Conservation (phyloP, 2,888 invertebrate genomes). For the Apamea monoglypha region DNA sequence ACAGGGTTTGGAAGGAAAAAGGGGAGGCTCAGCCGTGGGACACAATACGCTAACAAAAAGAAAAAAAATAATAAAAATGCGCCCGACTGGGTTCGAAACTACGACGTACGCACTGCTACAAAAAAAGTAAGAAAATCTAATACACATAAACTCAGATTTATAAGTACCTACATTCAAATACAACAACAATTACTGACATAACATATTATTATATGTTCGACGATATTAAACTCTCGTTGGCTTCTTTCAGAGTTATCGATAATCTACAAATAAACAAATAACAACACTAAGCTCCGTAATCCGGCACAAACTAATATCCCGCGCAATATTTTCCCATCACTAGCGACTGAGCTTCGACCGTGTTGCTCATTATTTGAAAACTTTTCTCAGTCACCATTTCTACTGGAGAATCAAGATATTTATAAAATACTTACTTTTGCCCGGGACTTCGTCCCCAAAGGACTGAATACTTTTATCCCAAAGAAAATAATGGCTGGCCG, state of each 20-base stretch:
- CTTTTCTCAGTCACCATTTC: constrained; percentile 67
- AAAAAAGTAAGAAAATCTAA: too few species aligned
- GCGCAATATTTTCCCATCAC: constrained; percentile 50
- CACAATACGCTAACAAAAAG: too few species aligned
- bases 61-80: too few species aligned
- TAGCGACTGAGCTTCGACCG: constrained; percentile 28
- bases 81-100: too few species aligned
- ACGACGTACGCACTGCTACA: too few species aligned
- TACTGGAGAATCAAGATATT: constrained; percentile 45
- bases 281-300: constrained; percentile 36
- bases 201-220: neutral
- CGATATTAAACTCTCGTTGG: constrained; percentile 14
- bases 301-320: constrained; percentile 44
- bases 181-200: neutral
- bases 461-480: neutral
- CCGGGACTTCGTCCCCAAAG: neutral
- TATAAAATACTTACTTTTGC: constrained; percentile 38
- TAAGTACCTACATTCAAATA: neutral
- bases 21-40: too few species aligned
- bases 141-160: too few species aligned
- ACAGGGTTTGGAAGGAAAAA: too few species aligned
- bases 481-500: neutral
- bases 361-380: constrained; percentile 70
- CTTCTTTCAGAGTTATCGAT: constrained; percentile 8
- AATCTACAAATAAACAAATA: constrained; percentile 38